Percentiles rank a stretch among this genome's conserved stretches.
Conservation (phyloP, 2,113 vertebrate genomes). For the Scytalopus superciliaris region DNA sequence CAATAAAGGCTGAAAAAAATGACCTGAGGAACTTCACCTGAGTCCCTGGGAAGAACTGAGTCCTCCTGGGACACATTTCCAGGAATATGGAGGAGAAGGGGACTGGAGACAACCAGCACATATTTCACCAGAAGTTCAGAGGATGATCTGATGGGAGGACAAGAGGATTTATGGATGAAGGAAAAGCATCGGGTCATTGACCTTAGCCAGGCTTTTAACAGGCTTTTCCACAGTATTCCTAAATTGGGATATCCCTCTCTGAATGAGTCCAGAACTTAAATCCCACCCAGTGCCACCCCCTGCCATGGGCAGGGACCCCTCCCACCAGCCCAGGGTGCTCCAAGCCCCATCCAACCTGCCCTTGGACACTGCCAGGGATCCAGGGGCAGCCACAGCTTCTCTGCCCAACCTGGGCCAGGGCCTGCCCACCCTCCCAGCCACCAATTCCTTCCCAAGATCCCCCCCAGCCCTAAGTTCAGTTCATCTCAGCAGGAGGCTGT, state of each 20-base stretch:
- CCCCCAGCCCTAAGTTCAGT: neutral
- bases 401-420: neutral
- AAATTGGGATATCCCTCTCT: rapidly evolving
- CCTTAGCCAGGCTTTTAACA: neutral
- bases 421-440: neutral
- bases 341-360: neutral
- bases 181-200: neutral
- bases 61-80: neutral
- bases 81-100: neutral
- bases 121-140: neutral
- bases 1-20: neutral
- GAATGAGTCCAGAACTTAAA: neutral
- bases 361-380: neutral
- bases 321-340: neutral
- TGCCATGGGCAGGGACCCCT: neutral
- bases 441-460: neutral
- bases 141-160: rapidly evolving
- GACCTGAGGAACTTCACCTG: neutral
- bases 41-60: neutral
- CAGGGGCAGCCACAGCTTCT: neutral
- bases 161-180: neutral
- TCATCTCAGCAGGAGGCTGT: neutral
- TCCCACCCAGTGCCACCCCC: neutral
- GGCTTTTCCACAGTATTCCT: neutral
- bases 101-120: neutral